These are phyloP conservation scores for Plebejus melissa DNA, from an alignment of 2,888 invertebrate species.

Conservation along the genomic window DNA sequence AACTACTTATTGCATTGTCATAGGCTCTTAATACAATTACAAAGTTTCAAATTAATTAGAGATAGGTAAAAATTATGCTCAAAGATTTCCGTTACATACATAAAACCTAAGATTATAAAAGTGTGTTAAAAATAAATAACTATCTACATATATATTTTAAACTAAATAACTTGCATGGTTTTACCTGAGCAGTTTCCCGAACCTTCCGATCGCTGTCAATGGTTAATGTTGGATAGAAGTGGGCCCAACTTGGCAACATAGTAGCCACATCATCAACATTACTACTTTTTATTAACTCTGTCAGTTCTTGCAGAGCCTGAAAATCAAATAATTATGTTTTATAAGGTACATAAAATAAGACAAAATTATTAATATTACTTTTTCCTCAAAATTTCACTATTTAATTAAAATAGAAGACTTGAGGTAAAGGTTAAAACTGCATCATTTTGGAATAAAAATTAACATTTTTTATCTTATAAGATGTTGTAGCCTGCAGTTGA, in stretches of 20 bases:
- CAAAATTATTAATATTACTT: not conserved
- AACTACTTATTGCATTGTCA: too few species aligned
- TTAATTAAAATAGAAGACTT: not conserved
- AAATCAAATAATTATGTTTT: not conserved
- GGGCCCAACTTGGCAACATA: slow-evolving; percentile 90
- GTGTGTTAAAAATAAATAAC: too few species aligned
- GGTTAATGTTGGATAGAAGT: slow-evolving; percentile 86
- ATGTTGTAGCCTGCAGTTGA: too few species aligned
- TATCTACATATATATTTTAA: too few species aligned
- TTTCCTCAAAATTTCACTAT: not conserved
- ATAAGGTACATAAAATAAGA: not conserved
- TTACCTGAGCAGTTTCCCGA: slow-evolving; percentile 84
- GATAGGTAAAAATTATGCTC: too few species aligned
- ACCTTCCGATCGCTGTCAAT: slow-evolving; percentile 91
- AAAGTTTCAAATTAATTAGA: too few species aligned
- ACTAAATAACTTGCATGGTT: too few species aligned
- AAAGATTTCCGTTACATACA: too few species aligned
- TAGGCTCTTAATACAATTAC: too few species aligned
- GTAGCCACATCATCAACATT: slow-evolving; percentile 83
- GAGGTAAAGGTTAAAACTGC: not conserved
- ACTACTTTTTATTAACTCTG: slow-evolving; percentile 82
- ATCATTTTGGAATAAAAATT: not conserved
- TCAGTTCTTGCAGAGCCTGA: slow-evolving; percentile 90
- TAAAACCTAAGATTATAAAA: too few species aligned
- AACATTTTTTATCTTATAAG: not conserved